phyloP scores from a whole-genome alignment of 2,888 invertebrate genomes.

The Noctua pronuba region DNA sequence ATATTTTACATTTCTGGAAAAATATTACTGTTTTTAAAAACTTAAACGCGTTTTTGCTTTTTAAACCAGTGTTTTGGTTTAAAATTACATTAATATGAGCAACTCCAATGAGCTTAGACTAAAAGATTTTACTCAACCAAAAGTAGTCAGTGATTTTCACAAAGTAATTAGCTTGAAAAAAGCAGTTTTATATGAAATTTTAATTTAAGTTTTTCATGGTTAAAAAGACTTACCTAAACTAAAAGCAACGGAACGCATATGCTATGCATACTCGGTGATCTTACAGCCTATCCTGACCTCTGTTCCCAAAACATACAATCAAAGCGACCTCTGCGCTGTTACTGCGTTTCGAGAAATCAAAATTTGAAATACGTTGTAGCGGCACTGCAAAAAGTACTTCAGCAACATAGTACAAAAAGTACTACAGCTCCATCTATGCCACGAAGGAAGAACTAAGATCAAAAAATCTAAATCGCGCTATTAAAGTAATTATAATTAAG shows the following conservation, averaged over 20 bases:
- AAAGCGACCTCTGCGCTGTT: neutral
- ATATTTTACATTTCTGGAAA: neutral
- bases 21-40: slow-evolving; percentile 5
- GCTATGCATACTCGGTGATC: neutral
- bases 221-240: neutral
- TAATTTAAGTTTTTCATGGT: neutral
- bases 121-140: neutral
- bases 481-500: too few relatives aligned
- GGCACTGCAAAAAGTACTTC: too few relatives aligned
- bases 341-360: too few relatives aligned
- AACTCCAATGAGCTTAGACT: neutral
- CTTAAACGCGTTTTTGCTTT: neutral
- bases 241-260: neutral
- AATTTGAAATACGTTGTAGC: too few relatives aligned
- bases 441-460: too few relatives aligned
- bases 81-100: neutral
- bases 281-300: too few relatives aligned
- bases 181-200: neutral
- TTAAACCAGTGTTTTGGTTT: neutral
- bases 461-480: too few relatives aligned
- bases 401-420: too few relatives aligned
- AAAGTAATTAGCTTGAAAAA: neutral
- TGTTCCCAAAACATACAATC: too few relatives aligned
- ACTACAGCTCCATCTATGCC: too few relatives aligned
- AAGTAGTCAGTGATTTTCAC: neutral